These are phyloP conservation scores for Arenicola marina DNA, from an alignment of 2,888 invertebrate genomes.

Conservation along the genomic window DNA sequence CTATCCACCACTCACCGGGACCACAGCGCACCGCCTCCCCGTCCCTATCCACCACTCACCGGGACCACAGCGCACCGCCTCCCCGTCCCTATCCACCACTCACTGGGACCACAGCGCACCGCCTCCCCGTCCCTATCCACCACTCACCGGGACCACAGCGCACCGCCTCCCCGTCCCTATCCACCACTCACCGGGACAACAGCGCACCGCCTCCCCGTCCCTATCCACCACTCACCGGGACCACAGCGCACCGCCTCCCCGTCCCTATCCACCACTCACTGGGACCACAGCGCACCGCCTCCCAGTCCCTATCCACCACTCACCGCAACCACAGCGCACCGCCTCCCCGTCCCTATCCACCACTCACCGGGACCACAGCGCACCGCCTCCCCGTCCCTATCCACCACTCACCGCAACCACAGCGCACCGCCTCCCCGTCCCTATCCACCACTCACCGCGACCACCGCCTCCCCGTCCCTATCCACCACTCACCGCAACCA, in stretches of 20 bases:
- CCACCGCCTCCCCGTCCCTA: constrained; percentile 61
- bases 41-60: constrained; percentile 57
- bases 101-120: constrained; percentile 61
- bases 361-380: constrained; percentile 59
- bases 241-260: constrained; percentile 61
- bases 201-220: constrained; percentile 60
- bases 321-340: constrained; percentile 61
- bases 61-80: constrained; percentile 60
- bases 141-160: constrained; percentile 59
- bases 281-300: constrained; percentile 60
- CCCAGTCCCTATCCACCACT: constrained; percentile 57
- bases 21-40: constrained; percentile 61
- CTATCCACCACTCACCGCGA: constrained; percentile 56
- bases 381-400: constrained; percentile 61
- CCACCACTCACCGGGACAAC: constrained; percentile 61
- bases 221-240: constrained; percentile 49
- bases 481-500: constrained; percentile 57
- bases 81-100: constrained; percentile 57
- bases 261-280: constrained; percentile 57
- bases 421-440: constrained; percentile 60
- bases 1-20: constrained; percentile 56
- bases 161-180: constrained; percentile 60
- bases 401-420: constrained; percentile 57
- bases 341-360: constrained; percentile 60
- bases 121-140: constrained; percentile 60